Evolutionary conservation across 2,888 invertebrate genomes (phyloP).

Genomic region (Melanophora roralis): DNA sequence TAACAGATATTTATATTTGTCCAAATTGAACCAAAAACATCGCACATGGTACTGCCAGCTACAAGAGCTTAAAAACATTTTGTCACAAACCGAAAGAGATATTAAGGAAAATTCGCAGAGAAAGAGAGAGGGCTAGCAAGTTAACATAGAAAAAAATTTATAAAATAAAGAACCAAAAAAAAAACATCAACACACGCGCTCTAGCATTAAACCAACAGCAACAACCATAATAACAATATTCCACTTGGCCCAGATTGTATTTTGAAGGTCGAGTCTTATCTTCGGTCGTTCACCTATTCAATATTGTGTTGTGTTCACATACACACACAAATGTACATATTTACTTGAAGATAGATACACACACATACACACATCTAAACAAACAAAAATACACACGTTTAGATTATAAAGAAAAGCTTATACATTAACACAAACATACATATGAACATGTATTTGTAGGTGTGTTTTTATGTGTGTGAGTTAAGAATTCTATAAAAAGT

Average conservation of each 20-base stretch:
- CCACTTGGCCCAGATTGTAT: conserved; percentile 78
- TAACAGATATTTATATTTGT: not conserved
- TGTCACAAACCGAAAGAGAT: not conserved
- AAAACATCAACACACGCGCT: not conserved
- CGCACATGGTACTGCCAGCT: conserved; percentile 20
- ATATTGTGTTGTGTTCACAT: conserved; percentile 35
- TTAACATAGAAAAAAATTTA: conserved; percentile 1
- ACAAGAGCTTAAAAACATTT: not conserved
- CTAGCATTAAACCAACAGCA: conserved; percentile 33
- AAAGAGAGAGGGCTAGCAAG: conserved; percentile 16
- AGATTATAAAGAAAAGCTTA: not conserved
- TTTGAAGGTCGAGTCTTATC: conserved; percentile 77
- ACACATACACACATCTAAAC: conserved; percentile 42
- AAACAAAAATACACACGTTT: conserved; percentile 11
- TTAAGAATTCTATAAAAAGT: not conserved
- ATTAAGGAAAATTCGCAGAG: not conserved
- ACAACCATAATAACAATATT: conserved; percentile 68
- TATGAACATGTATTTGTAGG: not conserved
- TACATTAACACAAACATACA: not conserved
- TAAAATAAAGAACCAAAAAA: not conserved
- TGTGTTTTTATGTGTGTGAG: not conserved
- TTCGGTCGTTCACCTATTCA: conserved; percentile 77
- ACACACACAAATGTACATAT: too few species aligned
- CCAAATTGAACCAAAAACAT: not conserved
- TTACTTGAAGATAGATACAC: conserved; percentile 67